Evolutionary conservation across 2,113 vertebrate genomes (phyloP).

Genomic region (Bubalus kerabau): DNA sequence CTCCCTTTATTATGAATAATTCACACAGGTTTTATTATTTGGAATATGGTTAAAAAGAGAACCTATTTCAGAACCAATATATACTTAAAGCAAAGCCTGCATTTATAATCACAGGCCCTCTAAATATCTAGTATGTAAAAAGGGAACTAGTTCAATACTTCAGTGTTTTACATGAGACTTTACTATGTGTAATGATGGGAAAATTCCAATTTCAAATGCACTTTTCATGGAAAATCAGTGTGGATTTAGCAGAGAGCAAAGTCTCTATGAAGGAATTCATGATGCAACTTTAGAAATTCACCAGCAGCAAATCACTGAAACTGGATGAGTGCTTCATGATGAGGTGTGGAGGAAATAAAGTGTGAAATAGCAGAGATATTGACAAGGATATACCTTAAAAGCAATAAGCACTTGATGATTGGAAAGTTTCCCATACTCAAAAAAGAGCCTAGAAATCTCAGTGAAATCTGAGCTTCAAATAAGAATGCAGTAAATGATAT

Average conservation of each 20-base stretch:
- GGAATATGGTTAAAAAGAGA: not conserved
- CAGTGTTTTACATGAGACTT: not conserved
- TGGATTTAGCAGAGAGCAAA: conserved; percentile 7
- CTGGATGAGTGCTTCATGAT: not conserved
- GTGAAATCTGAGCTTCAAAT: not conserved
- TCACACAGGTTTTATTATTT: not conserved
- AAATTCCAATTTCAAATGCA: not conserved
- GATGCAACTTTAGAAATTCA: not conserved
- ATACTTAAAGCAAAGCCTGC: not conserved
- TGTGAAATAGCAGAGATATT: conserved; percentile 48
- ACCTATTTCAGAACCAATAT: not conserved
- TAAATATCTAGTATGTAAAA: not conserved
- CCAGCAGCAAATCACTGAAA: conserved; percentile 13
- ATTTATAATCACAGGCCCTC: not conserved
- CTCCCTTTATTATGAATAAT: not conserved
- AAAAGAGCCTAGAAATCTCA: not conserved
- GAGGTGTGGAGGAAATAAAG: conserved; percentile 21
- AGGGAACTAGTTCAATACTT: not conserved
- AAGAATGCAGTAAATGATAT: not conserved
- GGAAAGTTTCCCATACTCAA: conserved; percentile 25
- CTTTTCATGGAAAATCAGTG: conserved; percentile 24
- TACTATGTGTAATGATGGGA: not conserved
- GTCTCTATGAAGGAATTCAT: conserved; percentile 4
- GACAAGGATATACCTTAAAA: conserved; percentile 39
- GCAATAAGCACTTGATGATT: conserved; percentile 18